A percentile compares a stretch with the other conserved stretches of the same genome.
These are phyloP conservation scores for Oreonectes daqikongensis DNA, from an alignment of 2,797 vertebrate genomes.

Conservation along the genomic window DNA sequence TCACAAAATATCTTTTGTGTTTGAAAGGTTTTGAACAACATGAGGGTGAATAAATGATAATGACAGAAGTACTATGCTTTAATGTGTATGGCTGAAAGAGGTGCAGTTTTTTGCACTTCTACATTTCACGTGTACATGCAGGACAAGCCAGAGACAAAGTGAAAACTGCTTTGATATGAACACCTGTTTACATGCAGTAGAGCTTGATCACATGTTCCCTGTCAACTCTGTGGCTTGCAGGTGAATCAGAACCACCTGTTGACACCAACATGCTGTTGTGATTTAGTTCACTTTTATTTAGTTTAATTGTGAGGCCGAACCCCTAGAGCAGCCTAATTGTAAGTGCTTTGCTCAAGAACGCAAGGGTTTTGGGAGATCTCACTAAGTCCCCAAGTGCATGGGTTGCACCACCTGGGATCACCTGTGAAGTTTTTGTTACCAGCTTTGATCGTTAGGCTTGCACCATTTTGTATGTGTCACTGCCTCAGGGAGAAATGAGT, in stretches of 20 bases:
- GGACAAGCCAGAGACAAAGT: conserved; percentile 6
- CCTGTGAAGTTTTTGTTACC: conserved; percentile 12
- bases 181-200: conserved; percentile 27
- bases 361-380: conserved; percentile 9
- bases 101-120: neutral
- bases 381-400: conserved; percentile 21
- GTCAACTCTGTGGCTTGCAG: conserved; percentile 23
- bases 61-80: no score
- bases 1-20: no score
- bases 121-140: neutral
- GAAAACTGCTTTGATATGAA: conserved; percentile 4
- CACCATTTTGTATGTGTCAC: neutral
- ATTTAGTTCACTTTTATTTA: conserved; percentile 19
- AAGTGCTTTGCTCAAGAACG: neutral
- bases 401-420: conserved; percentile 4
- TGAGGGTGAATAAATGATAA: no score
- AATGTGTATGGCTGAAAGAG: neutral
- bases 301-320: neutral
- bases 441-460: neutral
- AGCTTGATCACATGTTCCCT: conserved; percentile 15
- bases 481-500: neutral
- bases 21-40: no score
- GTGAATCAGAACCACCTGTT: conserved; percentile 1
- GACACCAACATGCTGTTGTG: conserved; percentile 20
- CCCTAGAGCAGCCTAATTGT: conserved; percentile 8